Evolutionary conservation across 2,888 invertebrate species (phyloP), one percentile per base, ranked within the genome.

Genomic region (Liopterus haemorrhoidalis): DNA sequence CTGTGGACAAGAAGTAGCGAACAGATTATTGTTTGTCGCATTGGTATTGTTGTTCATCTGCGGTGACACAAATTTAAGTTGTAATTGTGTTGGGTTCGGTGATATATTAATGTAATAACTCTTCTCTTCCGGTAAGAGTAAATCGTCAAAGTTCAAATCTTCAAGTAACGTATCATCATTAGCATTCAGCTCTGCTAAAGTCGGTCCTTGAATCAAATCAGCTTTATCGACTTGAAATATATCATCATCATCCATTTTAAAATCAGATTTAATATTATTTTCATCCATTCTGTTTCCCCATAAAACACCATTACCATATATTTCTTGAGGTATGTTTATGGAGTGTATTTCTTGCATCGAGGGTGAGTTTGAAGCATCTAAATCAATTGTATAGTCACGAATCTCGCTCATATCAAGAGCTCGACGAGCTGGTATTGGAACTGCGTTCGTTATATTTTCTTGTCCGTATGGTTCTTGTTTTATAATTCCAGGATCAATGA

Each of bases 171-270:
- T 83, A 54, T 90, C 89, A 52, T 88, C 88, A 58, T 88, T 88
- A 12, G 85, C 84, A 69, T 88, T 88, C 39, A 92, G 68, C 63
- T 91, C 90, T 0, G 88, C 87, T 42, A 92, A 72, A 50, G 89
- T 89, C 1, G 89, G 85, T 3, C 85, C 80, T 66, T 87, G 81
- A 57, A 90, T 85, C 50, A 87, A 72, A 69, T 90, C 90, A 25
- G 85, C 80, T 68, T 89, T 87, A 65, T 91, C 90, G 41, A 89
- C 86, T 74, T 88, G 82, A 64, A 90, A 88, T 58, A 89, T 88
- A 62, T 89, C 90, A 62, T 90, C 90, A 59, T 90, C 89, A 59
- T 90, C 89, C 79, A 87, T 82, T 65, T 80, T 82, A 57, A 83
- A 81, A 57, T 82, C 82, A 37, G 70, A 66, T 66, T 74, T 77